phyloP scores from a whole-genome alignment of 2,113 vertebrate species.

The Craseonycteris thonglongyai region DNA sequence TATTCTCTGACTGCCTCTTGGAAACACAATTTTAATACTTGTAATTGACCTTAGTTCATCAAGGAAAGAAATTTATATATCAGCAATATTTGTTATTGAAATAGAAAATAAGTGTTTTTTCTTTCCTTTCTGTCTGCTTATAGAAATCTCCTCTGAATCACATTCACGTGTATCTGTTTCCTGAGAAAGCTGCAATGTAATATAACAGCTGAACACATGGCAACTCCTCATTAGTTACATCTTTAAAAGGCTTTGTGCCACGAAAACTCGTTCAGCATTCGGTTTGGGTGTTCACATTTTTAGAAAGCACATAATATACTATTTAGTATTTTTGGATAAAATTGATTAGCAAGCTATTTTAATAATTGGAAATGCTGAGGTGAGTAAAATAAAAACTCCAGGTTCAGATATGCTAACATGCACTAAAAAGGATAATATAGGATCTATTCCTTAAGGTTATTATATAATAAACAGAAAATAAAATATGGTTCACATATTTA shows the following conservation, averaged over 20 bases:
- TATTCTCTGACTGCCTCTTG: background rate
- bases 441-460: background rate
- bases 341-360: background rate
- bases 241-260: background rate
- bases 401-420: background rate
- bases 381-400: background rate
- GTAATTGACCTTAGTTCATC: background rate
- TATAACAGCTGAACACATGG: background rate
- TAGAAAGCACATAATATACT: background rate
- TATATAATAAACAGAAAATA: background rate
- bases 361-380: background rate
- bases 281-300: background rate
- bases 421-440: background rate
- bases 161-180: background rate
- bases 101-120: background rate
- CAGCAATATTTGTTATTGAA: background rate
- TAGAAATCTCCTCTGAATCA: background rate
- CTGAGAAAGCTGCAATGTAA: background rate
- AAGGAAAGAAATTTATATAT: background rate
- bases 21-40: conserved; percentile 5
- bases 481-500: background rate
- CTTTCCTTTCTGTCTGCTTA: background rate
- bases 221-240: background rate
- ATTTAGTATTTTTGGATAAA: conserved; percentile 14
- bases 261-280: background rate